A percentile compares a stretch with the other conserved stretches of the same genome.
These are phyloP conservation scores for Zaprionus nigranus DNA, from an alignment of 1,140 invertebrate species.

Conservation along the genomic window DNA sequence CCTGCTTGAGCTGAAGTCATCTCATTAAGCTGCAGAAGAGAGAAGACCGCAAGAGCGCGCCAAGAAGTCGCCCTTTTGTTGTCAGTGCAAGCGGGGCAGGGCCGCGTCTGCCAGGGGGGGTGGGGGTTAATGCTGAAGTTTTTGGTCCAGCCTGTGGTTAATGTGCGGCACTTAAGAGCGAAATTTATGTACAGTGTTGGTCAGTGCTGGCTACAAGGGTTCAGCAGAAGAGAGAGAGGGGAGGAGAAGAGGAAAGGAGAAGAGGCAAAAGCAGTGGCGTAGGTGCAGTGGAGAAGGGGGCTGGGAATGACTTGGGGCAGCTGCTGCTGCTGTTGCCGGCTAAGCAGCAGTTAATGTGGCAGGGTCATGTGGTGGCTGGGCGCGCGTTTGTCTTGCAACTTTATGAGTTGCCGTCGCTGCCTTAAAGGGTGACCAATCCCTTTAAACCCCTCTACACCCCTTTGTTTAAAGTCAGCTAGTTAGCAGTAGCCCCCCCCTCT, in stretches of 20 bases:
- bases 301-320: background rate
- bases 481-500: background rate
- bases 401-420: conserved; percentile 29
- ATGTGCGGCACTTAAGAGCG: conserved; percentile 56
- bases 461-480: too few species aligned
- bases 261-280: background rate
- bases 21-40: conserved; percentile 33
- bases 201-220: conserved; percentile 23
- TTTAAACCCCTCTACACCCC: background rate
- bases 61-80: conserved; percentile 47
- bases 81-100: too few species aligned
- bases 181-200: conserved; percentile 54
- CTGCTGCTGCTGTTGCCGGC: conserved; percentile 17
- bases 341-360: conserved; percentile 47
- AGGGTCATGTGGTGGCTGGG: conserved; percentile 30
- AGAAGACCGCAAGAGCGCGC: background rate
- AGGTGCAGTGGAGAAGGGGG: background rate
- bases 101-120: background rate
- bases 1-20: conserved; percentile 17
- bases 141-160: conserved; percentile 45
- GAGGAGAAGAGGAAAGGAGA: background rate
- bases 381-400: conserved; percentile 44
- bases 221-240: background rate
- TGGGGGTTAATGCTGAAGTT: too few species aligned
- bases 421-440: conserved; percentile 7